These are phyloP conservation scores for Falco novaeseelandiae DNA, from an alignment of 2,797 vertebrate species.

Conservation along the genomic window DNA sequence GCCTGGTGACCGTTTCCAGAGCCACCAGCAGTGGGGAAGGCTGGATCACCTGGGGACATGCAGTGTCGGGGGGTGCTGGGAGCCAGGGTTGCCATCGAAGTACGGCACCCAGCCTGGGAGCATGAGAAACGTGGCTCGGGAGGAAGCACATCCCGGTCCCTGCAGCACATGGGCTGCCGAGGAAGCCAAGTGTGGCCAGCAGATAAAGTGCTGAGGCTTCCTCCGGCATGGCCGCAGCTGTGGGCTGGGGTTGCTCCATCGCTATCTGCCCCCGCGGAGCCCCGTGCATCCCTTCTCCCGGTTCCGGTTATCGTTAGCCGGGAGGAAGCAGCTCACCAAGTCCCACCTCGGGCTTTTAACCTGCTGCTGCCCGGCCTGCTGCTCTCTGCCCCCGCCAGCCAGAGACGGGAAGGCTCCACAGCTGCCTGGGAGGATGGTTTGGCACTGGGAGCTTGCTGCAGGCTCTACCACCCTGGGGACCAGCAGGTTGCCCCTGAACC, in stretches of 20 bases:
- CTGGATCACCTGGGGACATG: neutral
- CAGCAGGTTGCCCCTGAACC: neutral
- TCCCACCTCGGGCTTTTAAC: constrained; percentile 38
- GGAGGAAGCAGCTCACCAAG: constrained; percentile 44
- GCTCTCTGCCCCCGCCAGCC: neutral
- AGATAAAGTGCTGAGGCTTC: constrained; percentile 48
- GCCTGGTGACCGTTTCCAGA: neutral
- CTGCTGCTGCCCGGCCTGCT: neutral
- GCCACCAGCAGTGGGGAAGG: neutral
- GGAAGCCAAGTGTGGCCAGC: neutral
- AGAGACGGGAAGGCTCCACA: neutral
- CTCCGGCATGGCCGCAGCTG: neutral
- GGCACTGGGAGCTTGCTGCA: neutral
- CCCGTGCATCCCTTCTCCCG: neutral
- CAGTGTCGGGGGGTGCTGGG: neutral
- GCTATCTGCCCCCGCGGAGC: neutral
- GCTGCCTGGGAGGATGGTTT: neutral
- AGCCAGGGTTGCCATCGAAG: neutral
- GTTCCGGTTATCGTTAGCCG: neutral
- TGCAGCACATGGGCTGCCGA: neutral
- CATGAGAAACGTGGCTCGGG: neutral
- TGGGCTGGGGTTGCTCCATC: neutral
- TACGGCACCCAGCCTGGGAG: neutral
- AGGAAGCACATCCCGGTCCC: neutral
- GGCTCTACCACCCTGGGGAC: neutral